Conservation (phyloP, 2,113 vertebrate genomes). For the Petroica traversi region DNA sequence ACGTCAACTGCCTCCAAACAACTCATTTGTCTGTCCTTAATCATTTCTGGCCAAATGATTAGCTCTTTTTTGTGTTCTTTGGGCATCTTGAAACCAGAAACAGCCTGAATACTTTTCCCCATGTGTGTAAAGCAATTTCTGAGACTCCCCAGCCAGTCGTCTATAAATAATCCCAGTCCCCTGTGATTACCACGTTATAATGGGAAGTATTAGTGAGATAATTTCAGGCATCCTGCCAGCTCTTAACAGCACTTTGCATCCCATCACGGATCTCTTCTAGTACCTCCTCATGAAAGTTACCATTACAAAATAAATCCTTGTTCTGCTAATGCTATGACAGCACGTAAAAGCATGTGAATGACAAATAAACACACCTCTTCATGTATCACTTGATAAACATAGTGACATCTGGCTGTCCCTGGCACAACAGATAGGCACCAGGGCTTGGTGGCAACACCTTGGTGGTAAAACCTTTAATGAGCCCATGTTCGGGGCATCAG, state of each 20-base stretch:
- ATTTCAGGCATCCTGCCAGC: slow-evolving; percentile 8
- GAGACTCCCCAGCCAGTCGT: neutral
- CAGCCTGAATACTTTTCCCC: neutral
- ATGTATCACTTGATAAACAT: neutral
- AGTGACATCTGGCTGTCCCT: neutral
- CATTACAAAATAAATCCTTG: neutral
- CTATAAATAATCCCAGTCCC: neutral
- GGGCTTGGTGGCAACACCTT: neutral
- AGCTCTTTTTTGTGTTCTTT: neutral
- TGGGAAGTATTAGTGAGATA: neutral
- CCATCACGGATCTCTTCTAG: neutral
- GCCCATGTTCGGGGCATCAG: neutral
- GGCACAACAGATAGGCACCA: neutral
- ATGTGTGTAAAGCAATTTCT: neutral
- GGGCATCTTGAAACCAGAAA: neutral
- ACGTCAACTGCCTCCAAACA: fast-evolving
- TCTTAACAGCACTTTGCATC: neutral
- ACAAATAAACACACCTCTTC: neutral
- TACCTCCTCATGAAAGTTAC: neutral
- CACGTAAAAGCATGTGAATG: neutral
- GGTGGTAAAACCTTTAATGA: neutral
- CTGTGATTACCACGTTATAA: neutral
- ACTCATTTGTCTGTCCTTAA: neutral
- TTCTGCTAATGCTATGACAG: neutral
- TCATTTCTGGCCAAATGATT: neutral